A percentile compares a stretch with the other conserved stretches of the same genome.
phyloP scores from a whole-genome alignment of 2,797 vertebrate genomes.

The Podargus strigoides region DNA sequence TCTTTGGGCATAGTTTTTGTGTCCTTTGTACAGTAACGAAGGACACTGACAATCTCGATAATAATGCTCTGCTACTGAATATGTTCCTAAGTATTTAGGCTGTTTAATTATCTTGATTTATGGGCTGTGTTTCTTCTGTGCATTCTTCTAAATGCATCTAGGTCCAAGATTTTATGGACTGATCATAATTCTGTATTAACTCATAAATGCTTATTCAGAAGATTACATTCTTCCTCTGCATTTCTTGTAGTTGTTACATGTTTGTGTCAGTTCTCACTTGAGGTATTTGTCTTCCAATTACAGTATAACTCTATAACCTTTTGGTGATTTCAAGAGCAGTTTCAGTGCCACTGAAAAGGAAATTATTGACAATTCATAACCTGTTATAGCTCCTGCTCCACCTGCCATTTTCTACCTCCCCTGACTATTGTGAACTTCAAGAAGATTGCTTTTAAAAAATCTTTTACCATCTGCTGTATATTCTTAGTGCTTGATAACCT shows the following conservation, averaged over 20 bases:
- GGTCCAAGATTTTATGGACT: neutral
- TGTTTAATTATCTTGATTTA: constrained; percentile 13
- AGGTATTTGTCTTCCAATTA: constrained; percentile 34
- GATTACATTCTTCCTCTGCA: neutral
- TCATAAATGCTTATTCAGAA: neutral
- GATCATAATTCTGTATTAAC: neutral
- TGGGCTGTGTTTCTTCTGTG: neutral
- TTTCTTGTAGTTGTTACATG: neutral
- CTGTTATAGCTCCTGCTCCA: constrained; percentile 47
- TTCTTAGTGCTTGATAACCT: constrained; percentile 50
- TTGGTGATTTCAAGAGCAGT: constrained; percentile 33
- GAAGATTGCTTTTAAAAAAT: constrained; percentile 54
- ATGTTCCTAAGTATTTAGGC: neutral
- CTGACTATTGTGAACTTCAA: constrained; percentile 49
- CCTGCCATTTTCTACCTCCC: constrained; percentile 45
- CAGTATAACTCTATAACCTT: neutral
- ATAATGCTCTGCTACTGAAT: neutral
- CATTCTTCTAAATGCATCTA: neutral
- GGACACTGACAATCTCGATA: neutral
- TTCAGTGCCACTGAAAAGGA: constrained; percentile 48
- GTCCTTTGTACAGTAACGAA: neutral
- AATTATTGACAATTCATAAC: constrained; percentile 61
- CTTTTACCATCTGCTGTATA: constrained; percentile 55
- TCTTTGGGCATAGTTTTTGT: neutral
- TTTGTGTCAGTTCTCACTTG: constrained; percentile 14